phyloP scores from a whole-genome alignment of 2,888 invertebrate genomes.

The Nemurella pictetii region DNA sequence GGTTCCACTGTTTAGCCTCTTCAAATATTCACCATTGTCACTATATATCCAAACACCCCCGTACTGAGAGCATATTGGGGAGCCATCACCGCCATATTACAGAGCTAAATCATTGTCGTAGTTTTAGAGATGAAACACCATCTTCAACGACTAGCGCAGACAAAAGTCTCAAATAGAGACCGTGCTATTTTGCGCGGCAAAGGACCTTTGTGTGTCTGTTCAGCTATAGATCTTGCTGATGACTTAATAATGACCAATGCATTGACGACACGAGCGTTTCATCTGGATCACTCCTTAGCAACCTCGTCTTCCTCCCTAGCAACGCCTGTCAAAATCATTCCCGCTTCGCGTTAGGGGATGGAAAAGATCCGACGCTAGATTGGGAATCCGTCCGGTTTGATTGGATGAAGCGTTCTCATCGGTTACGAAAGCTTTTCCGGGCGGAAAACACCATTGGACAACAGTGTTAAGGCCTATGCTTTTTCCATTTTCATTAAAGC shows the following conservation, averaged over 20 bases:
- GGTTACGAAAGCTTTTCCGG: background rate
- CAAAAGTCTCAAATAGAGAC: no score
- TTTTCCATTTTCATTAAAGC: background rate
- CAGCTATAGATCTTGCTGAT: background rate
- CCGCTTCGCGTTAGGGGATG: no score
- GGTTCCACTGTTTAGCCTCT: conserved; percentile 42
- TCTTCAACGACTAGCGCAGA: no score
- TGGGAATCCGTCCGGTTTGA: background rate
- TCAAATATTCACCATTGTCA: conserved; percentile 41
- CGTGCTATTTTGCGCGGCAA: background rate
- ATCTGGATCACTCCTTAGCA: conserved; percentile 2
- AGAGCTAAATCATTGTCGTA: background rate
- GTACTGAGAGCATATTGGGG: background rate
- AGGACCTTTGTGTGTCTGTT: background rate
- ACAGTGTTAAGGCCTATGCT: background rate
- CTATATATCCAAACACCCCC: background rate
- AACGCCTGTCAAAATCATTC: conserved; percentile 21
- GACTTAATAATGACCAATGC: conserved; percentile 7
- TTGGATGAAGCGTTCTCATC: background rate
- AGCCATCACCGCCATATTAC: background rate
- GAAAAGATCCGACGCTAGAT: background rate
- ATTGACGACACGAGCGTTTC: conserved; percentile 8
- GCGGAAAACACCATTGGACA: background rate
- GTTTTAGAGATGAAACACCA: background rate
- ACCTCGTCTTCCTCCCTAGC: background rate